Evolutionary conservation across 2,888 invertebrate species (phyloP).

Genomic region (Gastrophysa polygoni): DNA sequence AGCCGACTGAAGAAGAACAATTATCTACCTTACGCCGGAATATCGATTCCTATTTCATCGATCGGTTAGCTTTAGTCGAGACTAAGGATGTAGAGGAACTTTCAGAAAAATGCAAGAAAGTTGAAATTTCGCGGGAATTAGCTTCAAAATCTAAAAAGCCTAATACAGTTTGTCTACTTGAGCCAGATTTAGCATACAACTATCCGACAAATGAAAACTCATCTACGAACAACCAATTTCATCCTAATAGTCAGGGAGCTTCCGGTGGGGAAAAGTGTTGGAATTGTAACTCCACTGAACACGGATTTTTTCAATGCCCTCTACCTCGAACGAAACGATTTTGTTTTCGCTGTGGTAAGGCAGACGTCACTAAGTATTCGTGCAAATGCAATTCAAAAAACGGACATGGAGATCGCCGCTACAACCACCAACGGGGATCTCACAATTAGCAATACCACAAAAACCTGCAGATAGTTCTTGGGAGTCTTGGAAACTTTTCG

Average conservation of each 20-base stretch:
- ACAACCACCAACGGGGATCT: no score
- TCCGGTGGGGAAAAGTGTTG: not conserved
- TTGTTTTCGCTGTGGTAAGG: not conserved
- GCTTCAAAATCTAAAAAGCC: not conserved
- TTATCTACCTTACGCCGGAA: no score
- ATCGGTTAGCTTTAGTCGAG: not conserved
- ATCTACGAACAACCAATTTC: not conserved
- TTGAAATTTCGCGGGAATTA: not conserved
- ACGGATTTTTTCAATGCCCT: not conserved
- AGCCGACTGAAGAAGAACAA: not conserved
- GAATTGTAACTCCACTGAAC: not conserved
- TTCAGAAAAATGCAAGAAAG: not conserved
- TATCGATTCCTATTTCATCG: no score
- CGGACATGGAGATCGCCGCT: no score
- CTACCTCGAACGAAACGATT: not conserved
- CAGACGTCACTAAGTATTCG: not conserved
- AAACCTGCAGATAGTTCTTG: no score
- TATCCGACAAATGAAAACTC: no score
- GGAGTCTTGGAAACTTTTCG: no score
- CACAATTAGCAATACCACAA: no score
- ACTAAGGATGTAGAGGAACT: not conserved
- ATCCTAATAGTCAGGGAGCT: not conserved
- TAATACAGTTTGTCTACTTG: not conserved
- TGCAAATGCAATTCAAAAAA: no score
- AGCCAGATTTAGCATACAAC: not conserved